Evolutionary conservation across 2,113 vertebrate genomes (phyloP), one percentile per base, ranked within the genome.

Genomic region (Columba livia): DNA sequence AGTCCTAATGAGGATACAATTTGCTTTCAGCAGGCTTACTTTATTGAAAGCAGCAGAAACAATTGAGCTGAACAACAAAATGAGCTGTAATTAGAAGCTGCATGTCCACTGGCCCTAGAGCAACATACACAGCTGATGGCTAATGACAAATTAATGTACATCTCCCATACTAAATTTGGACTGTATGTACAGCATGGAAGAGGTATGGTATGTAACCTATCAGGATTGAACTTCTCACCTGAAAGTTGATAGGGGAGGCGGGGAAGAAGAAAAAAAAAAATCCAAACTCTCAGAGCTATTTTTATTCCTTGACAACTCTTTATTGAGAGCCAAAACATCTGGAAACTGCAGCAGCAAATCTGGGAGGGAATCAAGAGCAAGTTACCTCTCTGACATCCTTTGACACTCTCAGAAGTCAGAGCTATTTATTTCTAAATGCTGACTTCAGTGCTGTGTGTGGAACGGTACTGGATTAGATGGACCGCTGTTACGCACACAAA

Each of bases 21-120:
- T 94, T 94, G 67, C 85, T 91, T 93, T 93, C 82, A 91, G 74
- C 64, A 91, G 60, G 80, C 80, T 80, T 64, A 13, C 62, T 51
- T 86, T 90, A 85, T 88, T 78, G 67, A 77, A 88, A 91, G 34
- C 56, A 62, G 47, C 12, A 12, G 91, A 95, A 93, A 89, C 36
- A 91, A 96, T 57, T 80, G 67, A 64, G 34, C 90, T 67, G 71
- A 95, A 80, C 38, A 90, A 80, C 79, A 94, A 78, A 85, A 54
- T 14, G 90, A 80, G 90, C 64, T 80, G 75, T 75, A 96, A 84
- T 96, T 91, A 85, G 60, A 83, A 94, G 12, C 71, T 90, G 81
- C 77, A 94, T 80, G 40, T 88, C 91, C 88, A 48, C 64, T 57
- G 81, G 53, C 73, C 66, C 67, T 34, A 50, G 32, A 83, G 60